phyloP scores from a whole-genome alignment of 2,113 vertebrate genomes.

The Phaethornis superciliosus region DNA sequence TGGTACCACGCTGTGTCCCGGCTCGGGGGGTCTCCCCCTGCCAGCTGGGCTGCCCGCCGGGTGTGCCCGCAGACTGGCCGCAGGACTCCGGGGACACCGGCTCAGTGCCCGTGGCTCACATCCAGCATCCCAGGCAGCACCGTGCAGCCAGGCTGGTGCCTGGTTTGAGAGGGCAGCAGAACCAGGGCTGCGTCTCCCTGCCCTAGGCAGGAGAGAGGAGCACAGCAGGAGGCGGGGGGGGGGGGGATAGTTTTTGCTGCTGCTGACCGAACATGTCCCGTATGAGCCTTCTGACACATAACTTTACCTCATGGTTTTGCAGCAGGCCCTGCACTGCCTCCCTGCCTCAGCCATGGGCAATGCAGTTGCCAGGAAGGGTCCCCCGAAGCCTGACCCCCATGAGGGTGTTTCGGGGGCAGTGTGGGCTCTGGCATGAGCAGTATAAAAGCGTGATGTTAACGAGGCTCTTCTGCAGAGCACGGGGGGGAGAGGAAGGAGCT shows the following conservation, averaged over 20 bases:
- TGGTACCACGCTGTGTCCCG: rapidly evolving
- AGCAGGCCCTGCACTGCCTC: neutral
- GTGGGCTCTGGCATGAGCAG: neutral
- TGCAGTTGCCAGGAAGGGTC: neutral
- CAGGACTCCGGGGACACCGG: rapidly evolving
- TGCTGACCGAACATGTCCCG: rapidly evolving
- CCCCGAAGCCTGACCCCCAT: rapidly evolving
- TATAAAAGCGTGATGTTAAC: neutral
- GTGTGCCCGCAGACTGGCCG: too few species aligned
- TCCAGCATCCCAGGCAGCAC: neutral
- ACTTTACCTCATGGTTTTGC: too few species aligned
- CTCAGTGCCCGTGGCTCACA: neutral
- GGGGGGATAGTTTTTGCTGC: too few species aligned
- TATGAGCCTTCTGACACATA: too few species aligned
- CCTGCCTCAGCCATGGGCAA: rapidly evolving
- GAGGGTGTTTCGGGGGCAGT: neutral
- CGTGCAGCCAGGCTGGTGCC: rapidly evolving
- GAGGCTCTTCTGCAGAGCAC: neutral
- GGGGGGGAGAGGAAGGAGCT: neutral
- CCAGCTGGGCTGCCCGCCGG: neutral
- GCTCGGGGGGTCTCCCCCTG: too few species aligned
- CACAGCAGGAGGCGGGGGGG: neutral
- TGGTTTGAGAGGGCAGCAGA: too few species aligned
- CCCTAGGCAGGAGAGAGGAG: rapidly evolving
- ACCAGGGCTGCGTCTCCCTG: rapidly evolving